Base-by-base conservation (phyloP, 2,888 invertebrate genomes). In the Chymomyza fuscimana region DNA sequence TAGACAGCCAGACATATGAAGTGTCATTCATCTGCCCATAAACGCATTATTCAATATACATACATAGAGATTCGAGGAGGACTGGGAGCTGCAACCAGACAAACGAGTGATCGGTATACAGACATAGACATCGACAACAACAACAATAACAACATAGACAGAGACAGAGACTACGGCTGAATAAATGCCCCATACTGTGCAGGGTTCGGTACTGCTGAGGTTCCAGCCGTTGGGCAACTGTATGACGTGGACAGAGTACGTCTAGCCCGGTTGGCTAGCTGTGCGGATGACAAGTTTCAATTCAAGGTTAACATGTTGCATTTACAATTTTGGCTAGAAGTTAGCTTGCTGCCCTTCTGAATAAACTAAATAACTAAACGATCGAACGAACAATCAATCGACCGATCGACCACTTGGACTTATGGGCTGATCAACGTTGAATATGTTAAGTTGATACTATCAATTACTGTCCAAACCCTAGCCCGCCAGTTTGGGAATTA, bases 21-120 rank as follows among this genome's bases (percentile, higher is more conserved):
- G 89, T 90, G 90, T 90, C 90, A 90, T 90, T 90, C 90, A 90
- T 90, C 89, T 90, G 88, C 80, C 82, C 87, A 89, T 88, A 90
- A 89, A 90, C 87, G 90, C 90, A 90, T 90, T 90, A 89, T 89
- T 90, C 89, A 90, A 88, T 89, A 88, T 15, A 63, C 52, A 40
- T 36, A 50, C 19, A 29, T 16, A 63, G 15, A 51, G 25, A 51
- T 7, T n/a, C 19, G n/a, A 15, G 63, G 25, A 46, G 12, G 50
- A 22, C 29, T 40, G 6, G 36, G 15, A 15, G 50, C 72, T 58
- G 65, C 73, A 86, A 85, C 88, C 84, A 88, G 84, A 84, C 84
- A 86, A 88, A 84, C 84, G 87, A 85, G 73, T 87, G 88, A 87
- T 87, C 83, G 86, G 82, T 82, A 87, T 86, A 84, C 86, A 82